Percentiles rank a stretch among this genome's conserved stretches.
These are phyloP conservation scores for Magallana gigas DNA, from an alignment of 1,140 invertebrate species.

Conservation along the genomic window DNA sequence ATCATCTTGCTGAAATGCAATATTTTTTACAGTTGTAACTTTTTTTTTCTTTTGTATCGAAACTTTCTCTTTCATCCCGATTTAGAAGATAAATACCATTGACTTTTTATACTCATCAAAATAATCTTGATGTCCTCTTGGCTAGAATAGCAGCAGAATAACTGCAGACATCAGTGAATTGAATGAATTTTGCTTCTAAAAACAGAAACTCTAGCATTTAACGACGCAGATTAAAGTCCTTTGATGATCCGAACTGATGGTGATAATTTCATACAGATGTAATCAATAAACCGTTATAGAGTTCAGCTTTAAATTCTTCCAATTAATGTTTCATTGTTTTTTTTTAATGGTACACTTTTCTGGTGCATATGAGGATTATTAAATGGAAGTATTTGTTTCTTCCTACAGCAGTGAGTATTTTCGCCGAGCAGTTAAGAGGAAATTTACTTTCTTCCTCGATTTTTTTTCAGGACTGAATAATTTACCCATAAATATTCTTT, in stretches of 20 bases:
- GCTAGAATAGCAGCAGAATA: background rate
- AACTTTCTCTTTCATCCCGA: too few relatives aligned
- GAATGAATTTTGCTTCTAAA: background rate
- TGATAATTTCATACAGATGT: background rate
- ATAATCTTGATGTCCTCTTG: background rate
- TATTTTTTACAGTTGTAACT: too few relatives aligned
- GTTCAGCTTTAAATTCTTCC: background rate
- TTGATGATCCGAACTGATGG: background rate
- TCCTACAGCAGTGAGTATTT: too few relatives aligned
- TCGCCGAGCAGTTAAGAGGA: too few relatives aligned
- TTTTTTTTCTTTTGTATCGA: too few relatives aligned
- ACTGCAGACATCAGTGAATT: background rate
- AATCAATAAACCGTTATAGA: background rate
- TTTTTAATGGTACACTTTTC: background rate
- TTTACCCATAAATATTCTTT: too few relatives aligned
- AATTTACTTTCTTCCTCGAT: too few relatives aligned
- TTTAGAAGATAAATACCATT: too few relatives aligned
- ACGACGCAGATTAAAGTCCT: background rate
- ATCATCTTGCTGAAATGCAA: too few relatives aligned
- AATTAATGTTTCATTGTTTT: background rate
- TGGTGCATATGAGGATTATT: too few relatives aligned
- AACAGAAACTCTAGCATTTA: background rate
- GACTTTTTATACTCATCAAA: background rate
- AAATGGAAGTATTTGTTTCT: too few relatives aligned
- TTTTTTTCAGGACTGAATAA: too few relatives aligned